Base-by-base conservation (phyloP, 2,113 vertebrate genomes). In the Amia ocellicauda region DNA sequence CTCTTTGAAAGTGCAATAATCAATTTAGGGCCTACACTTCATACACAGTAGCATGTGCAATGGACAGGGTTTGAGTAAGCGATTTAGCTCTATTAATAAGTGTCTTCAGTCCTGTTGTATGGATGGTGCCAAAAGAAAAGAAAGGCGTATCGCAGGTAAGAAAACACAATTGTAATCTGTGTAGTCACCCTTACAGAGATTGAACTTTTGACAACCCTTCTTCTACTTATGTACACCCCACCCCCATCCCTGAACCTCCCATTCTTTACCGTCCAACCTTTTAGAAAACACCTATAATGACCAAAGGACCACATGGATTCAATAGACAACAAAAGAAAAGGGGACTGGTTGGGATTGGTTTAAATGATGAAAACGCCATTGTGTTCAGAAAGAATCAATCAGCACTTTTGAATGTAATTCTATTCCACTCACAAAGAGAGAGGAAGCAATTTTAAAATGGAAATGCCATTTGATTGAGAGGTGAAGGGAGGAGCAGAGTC, bases 341-440 rank as follows among this genome's bases (percentile, higher is more conserved):
- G 73, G 65, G 65, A 69, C 73, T 67, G 74, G 73, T 61, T 52
- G 63, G 69, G 71, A 69, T 59, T 63, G 77, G 79, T 76, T 75
- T 78, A 73, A 81, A 73, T 71, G 75, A 80, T 83, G 79, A 80
- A 81, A 81, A 80, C 78, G 74, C 24, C 11, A 80, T 82, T 85
- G 85, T 86, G 85, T 82, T 86, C 75, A 74, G 67, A 82, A 83
- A 83, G 80, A 86, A 86, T 88, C 85, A 86, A 88, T 88, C 83
- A 81, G 76, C 78, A 80, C 82, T 78, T 84, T 82, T 84, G 81
- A 83, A 76, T 80, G 83, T 83, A 82, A 86, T 86, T 85, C 71
- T 72, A 81, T 86, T 86, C 79, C 78, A 85, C 85, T 84, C 85
- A 88, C 84, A 85, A 86, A 85, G 80, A 80, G 74, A 65, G 60